Conservation (phyloP, 2,113 vertebrate species). For the Condylura cristata region DNA sequence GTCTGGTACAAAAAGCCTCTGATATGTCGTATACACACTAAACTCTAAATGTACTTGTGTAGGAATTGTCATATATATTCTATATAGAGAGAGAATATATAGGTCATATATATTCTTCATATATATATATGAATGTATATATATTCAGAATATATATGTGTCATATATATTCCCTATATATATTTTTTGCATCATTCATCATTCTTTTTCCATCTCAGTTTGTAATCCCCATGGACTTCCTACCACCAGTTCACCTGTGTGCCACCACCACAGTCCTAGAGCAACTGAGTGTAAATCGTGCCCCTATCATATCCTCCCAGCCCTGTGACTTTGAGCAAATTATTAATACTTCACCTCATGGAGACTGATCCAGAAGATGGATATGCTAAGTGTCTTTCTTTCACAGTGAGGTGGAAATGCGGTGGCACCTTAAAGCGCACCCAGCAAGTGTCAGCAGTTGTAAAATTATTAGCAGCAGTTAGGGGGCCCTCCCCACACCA, state of each 20-base stretch:
- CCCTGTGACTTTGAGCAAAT: neutral
- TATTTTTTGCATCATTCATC: no score
- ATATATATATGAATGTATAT: no score
- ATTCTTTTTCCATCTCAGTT: no score
- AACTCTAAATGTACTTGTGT: neutral
- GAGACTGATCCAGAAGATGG: neutral
- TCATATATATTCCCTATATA: no score
- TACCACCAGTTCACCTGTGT: no score
- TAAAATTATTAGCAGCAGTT: no score
- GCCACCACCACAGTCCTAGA: no score
- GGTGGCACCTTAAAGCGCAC: fast-evolving
- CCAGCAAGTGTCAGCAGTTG: neutral
- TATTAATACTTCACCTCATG: neutral
- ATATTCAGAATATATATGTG: no score
- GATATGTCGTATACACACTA: neutral
- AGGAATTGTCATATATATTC: neutral
- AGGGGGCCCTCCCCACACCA: neutral
- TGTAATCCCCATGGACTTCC: no score
- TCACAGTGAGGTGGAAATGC: neutral
- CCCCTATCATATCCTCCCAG: neutral
- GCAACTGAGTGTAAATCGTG: neutral
- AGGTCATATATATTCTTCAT: no score
- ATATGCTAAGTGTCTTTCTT: neutral
- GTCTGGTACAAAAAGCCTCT: neutral
- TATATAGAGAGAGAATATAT: no score